phyloP scores from a whole-genome alignment of 2,888 invertebrate genomes.

The Cetonia aurata region DNA sequence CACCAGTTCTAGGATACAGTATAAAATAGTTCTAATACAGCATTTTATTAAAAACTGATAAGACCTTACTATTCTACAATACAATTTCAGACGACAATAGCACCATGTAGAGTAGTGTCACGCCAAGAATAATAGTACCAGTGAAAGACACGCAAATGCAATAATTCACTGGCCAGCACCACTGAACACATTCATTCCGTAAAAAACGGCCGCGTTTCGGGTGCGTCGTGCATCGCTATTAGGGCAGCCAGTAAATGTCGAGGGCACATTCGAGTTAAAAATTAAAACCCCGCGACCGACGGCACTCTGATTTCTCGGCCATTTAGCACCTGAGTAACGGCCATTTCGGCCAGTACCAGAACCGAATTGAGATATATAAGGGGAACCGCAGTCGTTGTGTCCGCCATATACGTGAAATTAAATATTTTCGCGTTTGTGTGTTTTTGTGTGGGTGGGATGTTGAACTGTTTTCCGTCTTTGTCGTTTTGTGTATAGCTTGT shows the following conservation, averaged over 20 bases:
- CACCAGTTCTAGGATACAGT: no score
- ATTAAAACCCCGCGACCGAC: constrained; percentile 62
- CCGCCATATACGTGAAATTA: constrained; percentile 62
- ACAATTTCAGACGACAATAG: no score
- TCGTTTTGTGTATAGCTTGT: no score
- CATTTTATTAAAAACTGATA: no score
- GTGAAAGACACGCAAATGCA: background rate
- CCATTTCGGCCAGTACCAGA: constrained; percentile 56
- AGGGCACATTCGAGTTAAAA: constrained; percentile 65
- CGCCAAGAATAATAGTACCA: no score
- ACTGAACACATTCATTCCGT: constrained; percentile 60
- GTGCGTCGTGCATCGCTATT: constrained; percentile 50
- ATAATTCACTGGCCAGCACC: constrained; percentile 10
- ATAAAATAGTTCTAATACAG: no score
- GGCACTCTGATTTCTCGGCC: constrained; percentile 65
- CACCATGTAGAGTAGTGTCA: no score
- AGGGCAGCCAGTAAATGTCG: constrained; percentile 62
- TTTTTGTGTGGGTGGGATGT: constrained; percentile 51
- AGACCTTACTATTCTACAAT: no score
- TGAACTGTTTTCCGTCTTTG: background rate
- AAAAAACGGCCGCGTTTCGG: constrained; percentile 58
- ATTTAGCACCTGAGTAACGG: constrained; percentile 64
- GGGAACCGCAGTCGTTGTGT: constrained; percentile 57
- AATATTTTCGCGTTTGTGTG: constrained; percentile 62
- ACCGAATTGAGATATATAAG: constrained; percentile 62